Percentiles rank a stretch among this genome's conserved stretches.
phyloP scores from a whole-genome alignment of 2,113 vertebrate species.

The Amblyopsis rosae region DNA sequence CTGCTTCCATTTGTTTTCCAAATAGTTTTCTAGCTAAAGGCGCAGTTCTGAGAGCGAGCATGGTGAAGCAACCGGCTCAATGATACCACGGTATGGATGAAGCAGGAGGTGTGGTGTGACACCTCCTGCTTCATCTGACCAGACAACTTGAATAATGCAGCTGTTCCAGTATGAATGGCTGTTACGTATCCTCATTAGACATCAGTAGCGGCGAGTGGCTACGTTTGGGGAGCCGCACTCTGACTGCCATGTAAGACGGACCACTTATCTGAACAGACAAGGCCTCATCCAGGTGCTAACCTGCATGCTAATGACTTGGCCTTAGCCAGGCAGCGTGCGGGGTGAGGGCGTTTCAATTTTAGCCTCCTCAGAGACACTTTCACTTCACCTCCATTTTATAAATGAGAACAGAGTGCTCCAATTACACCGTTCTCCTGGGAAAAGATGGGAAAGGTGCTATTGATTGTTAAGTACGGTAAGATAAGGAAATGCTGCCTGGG shows the following conservation, averaged over 20 bases:
- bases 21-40: too few species aligned
- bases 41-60: too few species aligned
- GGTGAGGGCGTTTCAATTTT: slow-evolving; percentile 51
- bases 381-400: slow-evolving; percentile 50
- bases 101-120: too few species aligned
- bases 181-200: too few species aligned
- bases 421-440: slow-evolving; percentile 47
- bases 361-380: slow-evolving; percentile 37
- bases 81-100: too few species aligned
- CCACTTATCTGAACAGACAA: slow-evolving; percentile 61
- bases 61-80: too few species aligned
- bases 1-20: too few species aligned
- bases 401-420: slow-evolving; percentile 56
- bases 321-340: slow-evolving; percentile 47
- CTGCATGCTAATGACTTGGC: slow-evolving; percentile 48
- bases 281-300: slow-evolving; percentile 34
- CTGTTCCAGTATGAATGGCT: too few species aligned
- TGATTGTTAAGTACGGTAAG: neutral
- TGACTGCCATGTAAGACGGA: slow-evolving; percentile 27
- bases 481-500: neutral
- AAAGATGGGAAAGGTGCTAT: slow-evolving; percentile 29
- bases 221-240: too few species aligned
- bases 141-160: too few species aligned
- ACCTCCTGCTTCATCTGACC: too few species aligned
- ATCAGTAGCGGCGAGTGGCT: too few species aligned